These are phyloP conservation scores for Metridium senile DNA, from an alignment of 92 coral and sea anemone genomes.

Conservation along the genomic window DNA sequence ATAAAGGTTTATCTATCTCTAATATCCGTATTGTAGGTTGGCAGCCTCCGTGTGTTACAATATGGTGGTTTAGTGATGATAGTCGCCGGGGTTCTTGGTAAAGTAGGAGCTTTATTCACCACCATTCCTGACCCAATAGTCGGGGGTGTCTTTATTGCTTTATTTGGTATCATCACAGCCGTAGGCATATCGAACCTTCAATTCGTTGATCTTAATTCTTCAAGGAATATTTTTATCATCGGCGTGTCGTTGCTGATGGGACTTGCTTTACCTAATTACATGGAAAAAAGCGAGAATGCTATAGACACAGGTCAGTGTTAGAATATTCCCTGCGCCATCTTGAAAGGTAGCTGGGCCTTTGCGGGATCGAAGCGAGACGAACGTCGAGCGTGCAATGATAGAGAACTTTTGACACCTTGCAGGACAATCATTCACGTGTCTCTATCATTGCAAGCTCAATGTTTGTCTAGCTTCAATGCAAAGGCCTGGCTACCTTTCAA, in stretches of 20 bases:
- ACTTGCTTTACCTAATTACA: conserved; percentile 79
- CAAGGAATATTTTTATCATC: conserved; percentile 80
- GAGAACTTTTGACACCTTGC: no score
- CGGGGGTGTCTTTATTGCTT: conserved; percentile 88
- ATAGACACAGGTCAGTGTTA: conserved; percentile 60
- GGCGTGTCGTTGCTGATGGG: conserved; percentile 85
- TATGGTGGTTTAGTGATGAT: conserved; percentile 73
- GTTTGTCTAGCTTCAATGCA: no score
- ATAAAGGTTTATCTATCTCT: neutral
- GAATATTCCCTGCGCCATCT: no score
- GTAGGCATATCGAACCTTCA: conserved; percentile 93
- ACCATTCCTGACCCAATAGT: conserved; percentile 95
- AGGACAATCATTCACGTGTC: no score
- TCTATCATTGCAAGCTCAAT: no score
- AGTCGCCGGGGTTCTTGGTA: conserved; percentile 71
- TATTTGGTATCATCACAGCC: conserved; percentile 92
- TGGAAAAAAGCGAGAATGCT: conserved; percentile 52
- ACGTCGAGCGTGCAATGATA: no score
- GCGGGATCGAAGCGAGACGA: no score
- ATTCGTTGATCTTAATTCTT: conserved; percentile 88
- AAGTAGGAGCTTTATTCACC: conserved; percentile 90
- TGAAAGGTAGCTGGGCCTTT: no score
- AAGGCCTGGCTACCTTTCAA: no score
- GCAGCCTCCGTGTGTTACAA: conserved; percentile 83
- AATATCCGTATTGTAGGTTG: conserved; percentile 47